A percentile compares a stretch with the other conserved stretches of the same genome.
Conservation (phyloP, 2,113 vertebrate genomes). For the Leucoraja erinaceus region DNA sequence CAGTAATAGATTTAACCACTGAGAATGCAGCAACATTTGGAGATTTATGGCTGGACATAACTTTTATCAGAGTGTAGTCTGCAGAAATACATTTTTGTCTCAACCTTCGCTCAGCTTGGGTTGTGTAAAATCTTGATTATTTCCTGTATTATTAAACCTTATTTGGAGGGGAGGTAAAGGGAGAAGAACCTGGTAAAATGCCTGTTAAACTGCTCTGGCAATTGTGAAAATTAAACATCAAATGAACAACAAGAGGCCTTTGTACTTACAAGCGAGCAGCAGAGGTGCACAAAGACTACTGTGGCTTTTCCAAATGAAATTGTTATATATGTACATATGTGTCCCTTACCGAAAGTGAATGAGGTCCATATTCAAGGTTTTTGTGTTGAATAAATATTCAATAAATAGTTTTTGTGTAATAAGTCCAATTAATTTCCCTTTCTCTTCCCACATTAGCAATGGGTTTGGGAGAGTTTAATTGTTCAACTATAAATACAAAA, state of each 20-base stretch:
- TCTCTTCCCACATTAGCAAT: background rate
- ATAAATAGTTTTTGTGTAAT: conserved; percentile 27
- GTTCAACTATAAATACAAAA: background rate
- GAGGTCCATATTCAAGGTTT: conserved; percentile 32
- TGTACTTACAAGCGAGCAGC: conserved; percentile 19
- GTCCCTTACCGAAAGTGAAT: conserved; percentile 36
- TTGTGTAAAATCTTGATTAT: conserved; percentile 16
- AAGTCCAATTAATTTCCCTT: conserved; percentile 30
- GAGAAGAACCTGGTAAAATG: background rate
- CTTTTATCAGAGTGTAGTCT: background rate
- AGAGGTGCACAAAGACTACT: conserved; percentile 36
- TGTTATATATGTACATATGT: conserved; percentile 37
- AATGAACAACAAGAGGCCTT: conserved; percentile 28
- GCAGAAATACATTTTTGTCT: background rate
- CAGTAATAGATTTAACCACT: conserved; percentile 36
- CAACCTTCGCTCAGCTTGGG: background rate
- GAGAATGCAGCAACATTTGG: conserved; percentile 27
- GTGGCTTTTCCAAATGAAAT: conserved; percentile 36
- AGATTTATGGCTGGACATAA: background rate
- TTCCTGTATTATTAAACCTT: conserved; percentile 25
- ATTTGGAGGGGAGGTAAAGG: background rate
- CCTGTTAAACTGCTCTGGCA: background rate
- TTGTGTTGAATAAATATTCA: conserved; percentile 35
- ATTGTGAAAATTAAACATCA: conserved; percentile 30
- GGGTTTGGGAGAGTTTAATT: background rate